A percentile compares a stretch with the other conserved stretches of the same genome.
phyloP scores from a whole-genome alignment of 2,888 invertebrate genomes.

The Standfussiana lucernea region DNA sequence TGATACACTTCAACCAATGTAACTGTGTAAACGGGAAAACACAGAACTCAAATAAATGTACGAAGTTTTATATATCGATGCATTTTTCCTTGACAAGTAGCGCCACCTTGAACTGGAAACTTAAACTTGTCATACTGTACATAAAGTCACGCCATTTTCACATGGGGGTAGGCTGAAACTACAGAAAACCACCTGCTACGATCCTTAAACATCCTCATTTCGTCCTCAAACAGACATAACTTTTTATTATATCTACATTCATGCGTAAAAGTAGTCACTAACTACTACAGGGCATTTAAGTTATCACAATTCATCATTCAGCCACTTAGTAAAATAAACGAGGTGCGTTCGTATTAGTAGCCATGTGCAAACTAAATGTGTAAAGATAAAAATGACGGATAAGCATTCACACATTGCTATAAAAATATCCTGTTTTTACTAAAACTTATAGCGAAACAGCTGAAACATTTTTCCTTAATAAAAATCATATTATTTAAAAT shows the following conservation, averaged over 20 bases:
- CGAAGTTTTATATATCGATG: neutral
- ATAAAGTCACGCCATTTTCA: neutral
- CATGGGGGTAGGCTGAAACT: neutral
- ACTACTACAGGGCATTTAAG: neutral
- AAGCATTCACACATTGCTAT: constrained; percentile 28
- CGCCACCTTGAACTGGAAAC: neutral
- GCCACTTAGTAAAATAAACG: constrained; percentile 14
- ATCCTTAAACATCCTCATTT: neutral
- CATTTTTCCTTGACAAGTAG: neutral
- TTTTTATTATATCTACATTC: neutral
- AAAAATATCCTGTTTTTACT: constrained; percentile 25
- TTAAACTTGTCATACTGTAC: neutral
- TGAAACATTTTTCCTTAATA: constrained; percentile 40
- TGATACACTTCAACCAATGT: neutral
- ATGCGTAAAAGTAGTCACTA: neutral
- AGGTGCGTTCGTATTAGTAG: constrained; percentile 26
- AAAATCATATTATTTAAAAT: constrained; percentile 60
- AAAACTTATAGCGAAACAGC: constrained; percentile 47
- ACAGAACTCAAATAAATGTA: neutral
- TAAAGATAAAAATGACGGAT: constrained; percentile 39
- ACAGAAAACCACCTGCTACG: neutral
- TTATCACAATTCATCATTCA: constrained; percentile 14
- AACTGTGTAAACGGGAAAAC: neutral
- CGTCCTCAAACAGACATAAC: neutral
- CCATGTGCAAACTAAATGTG: constrained; percentile 37